Evolutionary conservation across 2,797 vertebrate genomes (phyloP).

Genomic region (Megaceryle alcyon): DNA sequence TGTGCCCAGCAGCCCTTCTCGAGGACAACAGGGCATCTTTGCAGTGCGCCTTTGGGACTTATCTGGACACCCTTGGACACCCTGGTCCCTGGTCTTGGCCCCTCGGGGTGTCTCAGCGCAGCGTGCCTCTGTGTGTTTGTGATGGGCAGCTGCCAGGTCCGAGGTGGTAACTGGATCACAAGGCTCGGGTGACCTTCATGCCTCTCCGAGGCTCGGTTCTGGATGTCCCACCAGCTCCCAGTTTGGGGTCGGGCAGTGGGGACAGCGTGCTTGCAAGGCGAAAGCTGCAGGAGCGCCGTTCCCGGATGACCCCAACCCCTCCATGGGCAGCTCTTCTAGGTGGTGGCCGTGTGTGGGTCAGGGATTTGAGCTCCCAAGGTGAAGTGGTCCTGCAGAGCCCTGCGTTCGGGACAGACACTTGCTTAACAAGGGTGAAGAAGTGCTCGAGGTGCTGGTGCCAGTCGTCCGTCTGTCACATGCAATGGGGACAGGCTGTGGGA

Average conservation of each 20-base stretch:
- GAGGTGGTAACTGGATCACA: neutral
- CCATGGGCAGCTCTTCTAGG: fast-evolving
- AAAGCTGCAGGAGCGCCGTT: neutral
- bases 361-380: fast-evolving
- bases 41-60: neutral
- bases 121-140: neutral
- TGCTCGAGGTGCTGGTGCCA: fast-evolving
- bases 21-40: neutral
- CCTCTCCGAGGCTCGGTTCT: neutral
- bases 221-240: neutral
- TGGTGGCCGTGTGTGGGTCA: fast-evolving
- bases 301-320: neutral
- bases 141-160: neutral
- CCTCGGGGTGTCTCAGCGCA: neutral
- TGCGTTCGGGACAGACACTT: fast-evolving
- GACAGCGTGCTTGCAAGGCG: neutral
- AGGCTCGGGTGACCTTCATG: conserved; percentile 21
- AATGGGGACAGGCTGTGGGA: neutral
- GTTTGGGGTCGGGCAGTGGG: neutral
- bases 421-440: fast-evolving
- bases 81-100: neutral
- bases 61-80: neutral
- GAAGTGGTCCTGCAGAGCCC: fast-evolving
- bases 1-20: fast-evolving
- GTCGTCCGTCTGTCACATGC: fast-evolving